Conservation (phyloP, 1,140 invertebrate genomes). For the Macrotrachela quadricornifera region DNA sequence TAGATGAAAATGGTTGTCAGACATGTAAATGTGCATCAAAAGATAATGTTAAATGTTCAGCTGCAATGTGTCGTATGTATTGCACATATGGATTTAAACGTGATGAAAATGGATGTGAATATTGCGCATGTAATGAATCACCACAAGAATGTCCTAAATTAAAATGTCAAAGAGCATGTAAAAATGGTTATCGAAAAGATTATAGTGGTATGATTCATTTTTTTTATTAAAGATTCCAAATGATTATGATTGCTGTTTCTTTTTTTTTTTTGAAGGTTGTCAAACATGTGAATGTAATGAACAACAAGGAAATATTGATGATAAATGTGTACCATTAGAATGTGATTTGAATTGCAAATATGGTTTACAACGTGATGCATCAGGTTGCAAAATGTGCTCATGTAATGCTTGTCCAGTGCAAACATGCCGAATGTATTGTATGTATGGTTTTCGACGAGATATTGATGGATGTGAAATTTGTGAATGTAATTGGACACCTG, state of each 20-base stretch:
- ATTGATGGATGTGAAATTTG: slow-evolving; percentile 6
- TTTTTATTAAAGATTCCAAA: too few relatives aligned
- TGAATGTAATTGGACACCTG: neutral
- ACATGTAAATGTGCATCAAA: neutral
- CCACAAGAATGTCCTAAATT: too few relatives aligned
- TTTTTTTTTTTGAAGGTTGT: neutral
- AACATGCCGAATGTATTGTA: slow-evolving; percentile 1
- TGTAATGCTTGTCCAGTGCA: neutral
- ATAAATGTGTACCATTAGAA: too few relatives aligned
- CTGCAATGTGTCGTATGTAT: neutral
- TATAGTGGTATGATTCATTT: too few relatives aligned
- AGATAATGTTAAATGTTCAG: neutral
- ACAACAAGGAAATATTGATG: too few relatives aligned
- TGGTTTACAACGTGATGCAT: neutral
- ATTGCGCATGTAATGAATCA: neutral
- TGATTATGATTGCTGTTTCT: too few relatives aligned
- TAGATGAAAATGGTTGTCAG: slow-evolving; percentile 1
- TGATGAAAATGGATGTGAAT: slow-evolving; percentile 2
- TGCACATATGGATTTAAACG: neutral
- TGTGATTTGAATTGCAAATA: neutral
- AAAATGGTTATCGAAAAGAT: too few relatives aligned
- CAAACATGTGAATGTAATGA: slow-evolving; percentile 4
- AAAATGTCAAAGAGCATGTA: too few relatives aligned
- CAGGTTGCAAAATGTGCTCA: neutral
- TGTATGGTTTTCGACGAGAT: neutral